Evolutionary conservation across 92 coral and sea anemone species (phyloP), one percentile per base, ranked within the genome.

Genomic region (Chrysogorgia sp.): DNA sequence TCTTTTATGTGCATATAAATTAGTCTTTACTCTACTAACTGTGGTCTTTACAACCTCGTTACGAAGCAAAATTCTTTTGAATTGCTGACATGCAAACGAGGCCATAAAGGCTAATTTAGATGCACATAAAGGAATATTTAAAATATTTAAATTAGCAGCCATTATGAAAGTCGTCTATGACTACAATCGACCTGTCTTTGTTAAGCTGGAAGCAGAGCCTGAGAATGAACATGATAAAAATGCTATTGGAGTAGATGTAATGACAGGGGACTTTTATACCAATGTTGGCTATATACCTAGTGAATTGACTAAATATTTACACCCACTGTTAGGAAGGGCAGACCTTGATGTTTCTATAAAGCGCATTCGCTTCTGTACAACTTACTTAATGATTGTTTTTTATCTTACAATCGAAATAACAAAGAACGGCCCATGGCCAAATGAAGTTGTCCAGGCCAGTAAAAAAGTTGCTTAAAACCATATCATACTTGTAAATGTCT

Each of bases 391-490:
- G 65, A 58, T 84, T 31, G 90, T 74, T 59, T 87, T 78, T 63
- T 83, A 87, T 50, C 7, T 72, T 19, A 49, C 83, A 14, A 80
- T 80, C 43, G 35, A 55, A 14, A 80, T 83, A 12, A 55, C 91
- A 53, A 83, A 35, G 58, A 56, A 41, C 20, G 87, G 90, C 7
- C 0, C 53, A 8, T 82, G 87, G 87, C 69, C 45, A 7, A 71
- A 87, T 8, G 56, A 49, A 40, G 86, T 84, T 15, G 43, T 69
- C 23, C 64, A 67, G 74, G 91, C 88, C 13, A 83, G 84, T 83
- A 40, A 24, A 9, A 87, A 57, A 61, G 90, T 71, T 19, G 71
- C 63, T n/a, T n/a, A n/a, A n/a, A n/a, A n/a, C n/a, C n/a, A n/a
- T n/a, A n/a, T n/a, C n/a, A 77, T 82, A 55, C 69, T 67, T 49